Evolutionary conservation across 2,888 invertebrate genomes (phyloP).

Genomic region (Agonopterix arenella): DNA sequence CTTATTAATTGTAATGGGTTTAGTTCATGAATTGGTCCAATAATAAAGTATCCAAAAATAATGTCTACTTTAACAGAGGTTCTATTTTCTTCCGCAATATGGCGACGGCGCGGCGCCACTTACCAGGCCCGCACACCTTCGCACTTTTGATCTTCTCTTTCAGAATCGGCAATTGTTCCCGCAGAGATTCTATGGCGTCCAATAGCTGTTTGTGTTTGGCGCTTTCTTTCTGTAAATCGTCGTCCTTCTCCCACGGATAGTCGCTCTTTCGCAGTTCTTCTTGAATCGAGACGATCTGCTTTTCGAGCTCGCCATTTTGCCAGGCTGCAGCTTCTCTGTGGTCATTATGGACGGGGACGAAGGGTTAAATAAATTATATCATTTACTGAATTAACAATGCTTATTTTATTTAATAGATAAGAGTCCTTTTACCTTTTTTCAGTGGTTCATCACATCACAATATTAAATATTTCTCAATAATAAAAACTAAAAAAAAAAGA

Average conservation of each 20-base stretch:
- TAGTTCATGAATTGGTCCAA: no score
- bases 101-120: constrained; percentile 6
- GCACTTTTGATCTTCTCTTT: constrained; percentile 66
- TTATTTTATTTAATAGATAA: no score
- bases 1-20: no score
- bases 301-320: constrained; percentile 68
- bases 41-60: no score
- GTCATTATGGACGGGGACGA: background rate
- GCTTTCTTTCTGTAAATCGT: constrained; percentile 53
- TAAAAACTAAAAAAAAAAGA: no score
- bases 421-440: no score
- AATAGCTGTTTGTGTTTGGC: constrained; percentile 53
- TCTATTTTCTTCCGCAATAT: no score
- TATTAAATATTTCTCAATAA: no score
- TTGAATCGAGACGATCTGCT: constrained; percentile 59
- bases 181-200: constrained; percentile 54
- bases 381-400: no score
- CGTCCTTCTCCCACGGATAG: constrained; percentile 60
- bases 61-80: no score
- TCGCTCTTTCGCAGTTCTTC: constrained; percentile 61
- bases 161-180: constrained; percentile 52
- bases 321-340: constrained; percentile 62
- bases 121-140: constrained; percentile 66
- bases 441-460: no score
- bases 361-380: no score